Percentiles rank a stretch among this genome's conserved stretches.
Evolutionary conservation across 2,888 invertebrate genomes (phyloP).

Genomic region (Lumbricus terrestris): DNA sequence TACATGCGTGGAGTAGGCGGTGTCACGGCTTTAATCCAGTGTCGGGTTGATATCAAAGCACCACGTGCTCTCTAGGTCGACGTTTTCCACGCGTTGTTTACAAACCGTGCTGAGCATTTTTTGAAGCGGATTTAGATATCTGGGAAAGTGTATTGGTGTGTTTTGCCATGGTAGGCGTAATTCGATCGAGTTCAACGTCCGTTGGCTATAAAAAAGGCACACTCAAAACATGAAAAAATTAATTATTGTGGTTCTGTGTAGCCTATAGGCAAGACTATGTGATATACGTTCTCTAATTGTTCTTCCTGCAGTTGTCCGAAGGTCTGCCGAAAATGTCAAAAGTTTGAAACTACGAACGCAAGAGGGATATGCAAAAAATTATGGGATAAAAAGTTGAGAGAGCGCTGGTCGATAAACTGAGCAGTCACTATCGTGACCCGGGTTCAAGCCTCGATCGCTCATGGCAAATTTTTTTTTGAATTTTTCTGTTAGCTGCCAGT

Average conservation of each 20-base stretch:
- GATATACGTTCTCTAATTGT: too few relatives aligned
- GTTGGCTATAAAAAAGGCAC: neutral
- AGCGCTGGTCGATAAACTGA: too few relatives aligned
- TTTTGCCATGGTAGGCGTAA: neutral
- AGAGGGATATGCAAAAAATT: too few relatives aligned
- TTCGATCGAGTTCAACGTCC: neutral
- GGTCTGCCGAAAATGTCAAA: neutral
- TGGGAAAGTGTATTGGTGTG: neutral
- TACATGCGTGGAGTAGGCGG: neutral
- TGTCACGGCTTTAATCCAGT: neutral
- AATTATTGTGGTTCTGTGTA: too few relatives aligned
- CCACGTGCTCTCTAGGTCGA: neutral
- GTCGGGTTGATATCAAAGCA: neutral
- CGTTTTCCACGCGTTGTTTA: neutral
- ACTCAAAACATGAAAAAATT: neutral
- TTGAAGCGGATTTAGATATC: neutral
- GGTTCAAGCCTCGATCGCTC: too few relatives aligned
- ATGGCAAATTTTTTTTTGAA: too few relatives aligned
- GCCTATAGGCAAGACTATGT: too few relatives aligned
- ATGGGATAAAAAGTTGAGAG: too few relatives aligned
- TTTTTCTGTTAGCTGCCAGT: too few relatives aligned
- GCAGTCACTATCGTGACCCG: too few relatives aligned
- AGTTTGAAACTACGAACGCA: neutral
- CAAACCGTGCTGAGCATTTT: neutral
- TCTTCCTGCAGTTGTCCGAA: neutral